Evolutionary conservation across 2,797 vertebrate species (phyloP), one percentile per base, ranked within the genome.

Genomic region (Sphaeramia orbicularis): DNA sequence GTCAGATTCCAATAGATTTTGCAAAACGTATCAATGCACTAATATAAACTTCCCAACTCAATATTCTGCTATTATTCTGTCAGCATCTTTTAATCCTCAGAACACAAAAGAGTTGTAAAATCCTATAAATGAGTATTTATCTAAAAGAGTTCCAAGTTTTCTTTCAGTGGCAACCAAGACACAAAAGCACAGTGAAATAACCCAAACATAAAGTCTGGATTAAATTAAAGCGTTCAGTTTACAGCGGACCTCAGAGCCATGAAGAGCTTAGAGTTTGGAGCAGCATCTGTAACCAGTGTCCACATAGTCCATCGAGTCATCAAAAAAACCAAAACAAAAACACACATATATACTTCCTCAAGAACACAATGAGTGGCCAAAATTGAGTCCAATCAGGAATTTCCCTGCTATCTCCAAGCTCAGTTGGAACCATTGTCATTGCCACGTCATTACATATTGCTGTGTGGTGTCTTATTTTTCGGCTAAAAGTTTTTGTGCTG

Each of bases 151-250:
- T 42, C n/a, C 1, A 24, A 53, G 19, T 50, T 14, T 24, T 58
- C 14, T 48, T 65, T 65, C 38, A 57, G 15, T 41, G 53, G 50
- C 49, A 52, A 58, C 16, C n/a, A 27, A 42, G 16, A 50, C 6
- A 11, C 8, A 49, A 66, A 59, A 62, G 51, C 32, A 53, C 50
- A 69, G 38, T 50, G 45, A 70, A 57, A 68, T 40, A 6, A 41
- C 51, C 16, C 59, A 42, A 55, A 48, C 27, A 43, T 32, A 2
- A 65, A 68, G 76, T 63, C 61, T 74, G 74, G 44, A 57, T 47
- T 18, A 16, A 61, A 70, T 81, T 47, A 69, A 65, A 72, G 10
- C 10, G 15, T 53, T 12, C 15, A 13, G 38, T 61, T 65, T 16
- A 49, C 47, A 63, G 65, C 10, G 36, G 48, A 65, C 12, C 66